phyloP scores from a whole-genome alignment of 2,888 invertebrate genomes.

The Apoderus coryli region DNA sequence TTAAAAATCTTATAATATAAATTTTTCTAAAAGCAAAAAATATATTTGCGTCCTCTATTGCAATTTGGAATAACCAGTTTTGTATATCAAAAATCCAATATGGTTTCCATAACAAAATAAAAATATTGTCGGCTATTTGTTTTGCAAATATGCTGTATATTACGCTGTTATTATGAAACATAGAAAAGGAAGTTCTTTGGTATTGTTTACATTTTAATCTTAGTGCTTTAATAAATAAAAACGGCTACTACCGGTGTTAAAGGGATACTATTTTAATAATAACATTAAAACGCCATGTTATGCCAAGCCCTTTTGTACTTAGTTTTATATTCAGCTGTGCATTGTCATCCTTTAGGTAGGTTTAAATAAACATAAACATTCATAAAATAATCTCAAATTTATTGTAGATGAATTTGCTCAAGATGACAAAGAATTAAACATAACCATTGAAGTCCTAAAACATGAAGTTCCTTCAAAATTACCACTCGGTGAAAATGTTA shows the following conservation, averaged over 20 bases:
- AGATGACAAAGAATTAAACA: conserved; percentile 26
- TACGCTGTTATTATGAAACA: conserved; percentile 20
- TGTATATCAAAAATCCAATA: conserved; percentile 24
- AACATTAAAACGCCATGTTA: conserved; percentile 30
- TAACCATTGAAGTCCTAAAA: conserved; percentile 29
- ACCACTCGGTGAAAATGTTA: conserved; percentile 35
- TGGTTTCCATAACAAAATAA: conserved; percentile 26
- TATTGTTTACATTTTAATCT: conserved; percentile 18
- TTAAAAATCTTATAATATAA: too few species aligned
- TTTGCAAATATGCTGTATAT: conserved; percentile 21
- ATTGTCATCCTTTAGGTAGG: conserved; percentile 28
- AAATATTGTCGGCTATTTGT: conserved; percentile 26
- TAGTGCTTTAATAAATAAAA: too few species aligned
- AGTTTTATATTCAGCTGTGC: conserved; percentile 21
- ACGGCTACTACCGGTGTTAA: too few species aligned
- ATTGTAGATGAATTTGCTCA: conserved; percentile 20
- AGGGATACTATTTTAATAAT: too few species aligned
- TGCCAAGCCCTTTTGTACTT: conserved; percentile 32
- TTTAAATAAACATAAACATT: conserved; percentile 11
- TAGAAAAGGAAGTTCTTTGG: conserved; percentile 21
- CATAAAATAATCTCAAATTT: conserved; percentile 7
- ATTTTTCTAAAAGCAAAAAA: too few species aligned
- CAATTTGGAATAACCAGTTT: too few species aligned
- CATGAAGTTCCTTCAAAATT: conserved; percentile 25
- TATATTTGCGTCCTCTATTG: too few species aligned